phyloP scores from a whole-genome alignment of 2,113 vertebrate species.

The Guaruba guarouba region DNA sequence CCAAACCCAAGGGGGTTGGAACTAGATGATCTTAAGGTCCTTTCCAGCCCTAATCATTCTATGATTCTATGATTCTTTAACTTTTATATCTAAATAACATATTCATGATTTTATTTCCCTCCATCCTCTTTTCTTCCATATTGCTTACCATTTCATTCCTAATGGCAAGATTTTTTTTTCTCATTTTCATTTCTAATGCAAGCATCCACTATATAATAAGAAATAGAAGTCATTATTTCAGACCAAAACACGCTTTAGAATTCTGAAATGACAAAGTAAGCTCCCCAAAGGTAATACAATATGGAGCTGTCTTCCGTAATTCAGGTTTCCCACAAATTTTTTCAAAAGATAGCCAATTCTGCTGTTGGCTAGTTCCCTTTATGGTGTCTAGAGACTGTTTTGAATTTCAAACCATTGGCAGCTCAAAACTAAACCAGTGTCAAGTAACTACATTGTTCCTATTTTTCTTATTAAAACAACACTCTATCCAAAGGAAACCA shows the following conservation, averaged over 20 bases:
- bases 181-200: not conserved
- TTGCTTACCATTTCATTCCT: not conserved
- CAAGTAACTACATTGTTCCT: not conserved
- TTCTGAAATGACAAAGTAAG: not conserved
- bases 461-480: not conserved
- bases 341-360: not conserved
- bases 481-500: not conserved
- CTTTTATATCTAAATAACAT: not conserved
- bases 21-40: not conserved
- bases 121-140: not conserved
- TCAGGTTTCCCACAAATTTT: not conserved
- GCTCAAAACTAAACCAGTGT: not conserved
- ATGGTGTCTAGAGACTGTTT: not conserved
- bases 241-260: not conserved
- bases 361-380: not conserved
- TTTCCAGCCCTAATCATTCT: not conserved
- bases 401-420: not conserved
- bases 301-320: not conserved
- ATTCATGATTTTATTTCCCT: not conserved
- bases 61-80: not conserved
- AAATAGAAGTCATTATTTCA: not conserved
- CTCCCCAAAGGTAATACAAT: not conserved
- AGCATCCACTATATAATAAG: not conserved
- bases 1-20: not conserved
- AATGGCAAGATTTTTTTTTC: not conserved